Evolutionary conservation across 2,113 vertebrate genomes (phyloP).

Genomic region (Chaenogobius annularis): DNA sequence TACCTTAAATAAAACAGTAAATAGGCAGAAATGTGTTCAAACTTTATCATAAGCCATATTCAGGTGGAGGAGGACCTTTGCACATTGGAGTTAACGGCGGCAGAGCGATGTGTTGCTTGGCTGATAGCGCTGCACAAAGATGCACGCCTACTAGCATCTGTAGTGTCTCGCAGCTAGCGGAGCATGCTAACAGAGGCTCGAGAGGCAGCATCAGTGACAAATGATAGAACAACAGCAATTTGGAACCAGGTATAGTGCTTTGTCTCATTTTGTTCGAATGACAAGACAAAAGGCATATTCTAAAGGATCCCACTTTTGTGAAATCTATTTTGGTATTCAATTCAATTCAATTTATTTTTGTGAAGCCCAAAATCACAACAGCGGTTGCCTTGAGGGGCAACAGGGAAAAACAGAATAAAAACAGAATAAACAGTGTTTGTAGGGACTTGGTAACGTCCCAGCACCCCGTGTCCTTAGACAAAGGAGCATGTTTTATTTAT

Average conservation of each 20-base stretch:
- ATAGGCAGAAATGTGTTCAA: background rate
- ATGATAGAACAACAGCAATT: slow-evolving; percentile 1
- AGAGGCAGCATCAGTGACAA: slow-evolving; percentile 6
- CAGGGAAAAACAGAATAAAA: too few species aligned
- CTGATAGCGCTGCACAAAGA: slow-evolving; percentile 33
- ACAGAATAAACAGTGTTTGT: too few species aligned
- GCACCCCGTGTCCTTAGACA: too few species aligned
- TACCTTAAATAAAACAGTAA: background rate
- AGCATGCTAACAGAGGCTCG: slow-evolving; percentile 32
- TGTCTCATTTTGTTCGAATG: background rate
- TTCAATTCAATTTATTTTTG: too few species aligned
- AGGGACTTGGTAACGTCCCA: too few species aligned
- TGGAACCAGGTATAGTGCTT: background rate
- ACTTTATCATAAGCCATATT: background rate
- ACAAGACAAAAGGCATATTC: background rate
- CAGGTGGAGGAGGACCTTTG: slow-evolving; percentile 19
- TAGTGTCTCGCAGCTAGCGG: slow-evolving; percentile 37
- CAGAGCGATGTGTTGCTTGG: slow-evolving; percentile 43
- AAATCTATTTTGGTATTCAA: too few species aligned
- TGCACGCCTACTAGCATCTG: slow-evolving; percentile 48
- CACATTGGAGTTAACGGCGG: background rate
- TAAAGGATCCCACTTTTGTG: background rate
- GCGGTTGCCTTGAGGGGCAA: too few species aligned
- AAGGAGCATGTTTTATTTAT: too few species aligned
- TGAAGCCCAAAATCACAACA: too few species aligned